Base-by-base conservation (phyloP, 2,797 vertebrate species). In the Sebastiscus albofasciatus region DNA sequence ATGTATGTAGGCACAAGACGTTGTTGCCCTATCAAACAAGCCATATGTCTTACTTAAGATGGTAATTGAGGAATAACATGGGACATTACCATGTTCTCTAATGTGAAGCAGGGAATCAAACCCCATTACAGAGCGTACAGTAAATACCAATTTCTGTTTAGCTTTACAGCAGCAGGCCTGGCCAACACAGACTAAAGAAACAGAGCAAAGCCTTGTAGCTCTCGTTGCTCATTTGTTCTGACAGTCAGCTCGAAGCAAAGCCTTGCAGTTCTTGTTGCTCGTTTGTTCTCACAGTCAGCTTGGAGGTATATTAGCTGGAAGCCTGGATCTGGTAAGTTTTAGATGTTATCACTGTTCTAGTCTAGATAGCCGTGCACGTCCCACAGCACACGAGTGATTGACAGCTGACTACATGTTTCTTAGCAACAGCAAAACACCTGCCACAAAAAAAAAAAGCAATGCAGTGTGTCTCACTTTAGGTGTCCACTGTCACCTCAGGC, bases 51-150 rank as follows among this genome's bases (percentile, higher is more conserved):
- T 26, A 54, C 54, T 76, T 29, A 72, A 67, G 16, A 56, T 73
- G 12, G 56, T 31, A 64, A 16, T 14, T 58, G 55, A 61, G 26
- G 31, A 75, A 59, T 7, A 65, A 60, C 27, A 13, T 36, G 24
- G 18, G 10, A 65, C 22, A 67, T 26, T 16, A 73, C n/a, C 9
- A 11, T 55, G 20, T 33, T 58, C 56, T 65, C 54, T 29, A 52
- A 52, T 66, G 36, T 34, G n/a, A 10, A 24, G 16, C 27, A 42
- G 55, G 33, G 24, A 64, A 67, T 83, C 20, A 75, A 80, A 72
- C 29, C 54, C 39, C 1, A 3, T 52, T 29, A 20, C 27, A 67
- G 34, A 39, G 12, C 2, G 1, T 16, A 12, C n/a, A 31, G 39
- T 26, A 39, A 64, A 64, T 36, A 61, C 29, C 8, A 8, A 12